Evolutionary conservation across 2,888 invertebrate genomes (phyloP), one percentile per base, ranked within the genome.

Genomic region (Abrostola triplasia): DNA sequence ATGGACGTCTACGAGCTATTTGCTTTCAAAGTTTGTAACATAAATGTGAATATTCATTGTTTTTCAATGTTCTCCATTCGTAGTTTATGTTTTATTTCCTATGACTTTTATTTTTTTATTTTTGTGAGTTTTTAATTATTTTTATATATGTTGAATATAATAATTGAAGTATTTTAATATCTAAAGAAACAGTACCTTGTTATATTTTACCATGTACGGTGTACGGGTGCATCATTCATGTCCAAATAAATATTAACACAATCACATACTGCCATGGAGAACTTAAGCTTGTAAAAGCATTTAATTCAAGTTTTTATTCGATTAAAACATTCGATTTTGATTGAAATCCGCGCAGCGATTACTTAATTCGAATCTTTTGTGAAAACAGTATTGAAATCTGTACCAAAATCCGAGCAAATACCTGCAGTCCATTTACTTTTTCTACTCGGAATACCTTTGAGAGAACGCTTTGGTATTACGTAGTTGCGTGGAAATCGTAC

Each of bases 291-390:
- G 36, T 40, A 58, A 36, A 12, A 5, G 38, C 24, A 13, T 44
- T 37, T 51, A 55, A 56, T 56, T 44, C 12, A n/a, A 10, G 44
- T 24, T 12, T 42, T 42, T n/a, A 52, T n/a, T 36, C 11, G 36
- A 55, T 40, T n/a, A 38, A 57, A 58, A 60, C 35, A 40, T 38
- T 44, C 44, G 37, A 8, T 47, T 53, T 65, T 63, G 53, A 63
- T 59, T 61, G 12, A 59, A 73, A 55, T 38, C 24, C 11, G 35
- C 35, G 35, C 48, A 60, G 13, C 42, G 63, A 56, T 65, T 59
- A 71, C 57, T 62, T 60, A 64, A 70, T 74, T 71, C 52, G 56
- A 52, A 53, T 44, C 36, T 58, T 63, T 69, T 69, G 44, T 55
- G 55, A n/a, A 41, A 42, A 53, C 44, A 64, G 36, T 50, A 60